phyloP scores from a whole-genome alignment of 2,888 invertebrate genomes.

The Rhagonycha lutea region DNA sequence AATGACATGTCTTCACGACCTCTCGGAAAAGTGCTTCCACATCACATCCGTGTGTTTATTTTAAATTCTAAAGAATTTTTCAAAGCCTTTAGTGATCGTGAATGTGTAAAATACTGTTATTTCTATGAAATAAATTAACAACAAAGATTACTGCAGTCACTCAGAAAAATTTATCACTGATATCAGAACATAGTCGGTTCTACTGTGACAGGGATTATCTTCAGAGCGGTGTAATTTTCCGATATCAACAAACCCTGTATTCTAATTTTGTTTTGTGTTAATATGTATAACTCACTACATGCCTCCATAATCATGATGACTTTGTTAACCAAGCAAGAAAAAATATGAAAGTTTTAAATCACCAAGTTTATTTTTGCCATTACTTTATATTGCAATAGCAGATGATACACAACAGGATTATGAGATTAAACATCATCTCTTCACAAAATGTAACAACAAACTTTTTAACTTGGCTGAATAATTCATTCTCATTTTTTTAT shows the following conservation, averaged over 20 bases:
- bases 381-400: not conserved
- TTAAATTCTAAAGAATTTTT: no score
- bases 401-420: not conserved
- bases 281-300: not conserved
- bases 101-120: no score
- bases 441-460: not conserved
- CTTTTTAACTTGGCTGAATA: not conserved
- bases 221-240: not conserved
- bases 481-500: not conserved
- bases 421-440: not conserved
- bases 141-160: no score
- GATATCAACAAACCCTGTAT: not conserved
- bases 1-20: no score
- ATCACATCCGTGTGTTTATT: no score
- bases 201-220: not conserved
- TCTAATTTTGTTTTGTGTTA: not conserved
- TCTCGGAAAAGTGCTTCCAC: no score
- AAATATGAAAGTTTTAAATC: not conserved
- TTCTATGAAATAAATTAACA: no score
- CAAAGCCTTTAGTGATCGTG: no score
- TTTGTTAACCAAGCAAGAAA: not conserved
- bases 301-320: not conserved
- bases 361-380: not conserved
- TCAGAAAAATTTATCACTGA: no score
- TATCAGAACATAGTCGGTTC: not conserved